A percentile compares a stretch with the other conserved stretches of the same genome.
Conservation (phyloP, 2,888 invertebrate genomes). For the Drosophila meridionalis region DNA sequence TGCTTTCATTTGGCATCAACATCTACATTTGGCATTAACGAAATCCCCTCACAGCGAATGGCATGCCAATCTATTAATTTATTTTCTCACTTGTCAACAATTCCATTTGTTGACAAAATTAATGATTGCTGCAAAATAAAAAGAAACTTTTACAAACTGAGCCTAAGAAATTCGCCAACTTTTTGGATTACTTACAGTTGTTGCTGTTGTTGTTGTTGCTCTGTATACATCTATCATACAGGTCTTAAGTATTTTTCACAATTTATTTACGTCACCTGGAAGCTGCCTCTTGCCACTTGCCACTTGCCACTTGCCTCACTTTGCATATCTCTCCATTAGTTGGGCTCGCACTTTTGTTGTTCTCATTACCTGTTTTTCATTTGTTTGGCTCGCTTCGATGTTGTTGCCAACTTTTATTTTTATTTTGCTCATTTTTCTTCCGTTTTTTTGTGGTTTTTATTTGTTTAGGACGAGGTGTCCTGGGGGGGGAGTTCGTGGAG, state of each 20-base stretch:
- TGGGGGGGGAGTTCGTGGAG: background rate
- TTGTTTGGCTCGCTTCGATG: conserved; percentile 24
- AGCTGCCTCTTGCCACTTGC: conserved; percentile 66
- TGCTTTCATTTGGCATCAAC: conserved; percentile 4
- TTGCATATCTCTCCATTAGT: conserved; percentile 73
- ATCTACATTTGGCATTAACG: conserved; percentile 7
- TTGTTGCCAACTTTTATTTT: conserved; percentile 43
- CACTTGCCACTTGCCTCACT: conserved; percentile 48
- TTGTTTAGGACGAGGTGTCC: conserved; percentile 59
- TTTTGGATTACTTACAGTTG: conserved; percentile 34
- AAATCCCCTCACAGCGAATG: conserved; percentile 9
- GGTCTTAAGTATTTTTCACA: conserved; percentile 69
- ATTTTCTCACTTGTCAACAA: conserved; percentile 54
- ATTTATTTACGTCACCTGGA: conserved; percentile 74
- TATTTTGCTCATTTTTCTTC: conserved; percentile 50
- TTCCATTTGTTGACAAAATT: conserved; percentile 55
- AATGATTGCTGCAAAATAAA: conserved; percentile 58
- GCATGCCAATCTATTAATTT: conserved; percentile 63
- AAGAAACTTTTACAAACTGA: conserved; percentile 54
- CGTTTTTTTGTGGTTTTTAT: conserved; percentile 46
- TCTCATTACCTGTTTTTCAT: conserved; percentile 62
- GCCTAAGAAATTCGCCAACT: conserved; percentile 47
- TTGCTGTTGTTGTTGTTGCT: conserved; percentile 28
- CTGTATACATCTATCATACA: conserved; percentile 70
- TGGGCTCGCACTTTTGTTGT: conserved; percentile 51